Evolutionary conservation across 2,797 vertebrate species (phyloP), one percentile per base, ranked within the genome.

Genomic region (Balearica regulorum): DNA sequence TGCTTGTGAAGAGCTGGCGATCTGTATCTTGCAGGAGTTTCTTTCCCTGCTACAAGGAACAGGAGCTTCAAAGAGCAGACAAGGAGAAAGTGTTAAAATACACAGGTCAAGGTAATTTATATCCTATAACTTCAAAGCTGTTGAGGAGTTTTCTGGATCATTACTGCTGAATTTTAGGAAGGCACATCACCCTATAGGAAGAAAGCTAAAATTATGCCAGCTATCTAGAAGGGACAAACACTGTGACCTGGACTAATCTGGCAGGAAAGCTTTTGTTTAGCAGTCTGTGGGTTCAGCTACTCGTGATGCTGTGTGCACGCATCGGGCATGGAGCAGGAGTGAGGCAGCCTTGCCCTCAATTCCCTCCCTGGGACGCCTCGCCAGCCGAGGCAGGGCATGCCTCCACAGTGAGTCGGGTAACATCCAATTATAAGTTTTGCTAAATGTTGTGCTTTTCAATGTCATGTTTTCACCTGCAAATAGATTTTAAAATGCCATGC

Each of bases 281-380:
- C 6, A 4, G 12, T n/a, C 53, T 14, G 29, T 6, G 37, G 28
- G 16, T 53, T 62, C 31, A 54, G 3, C 31, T n/a, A 1, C 26
- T 51, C 14, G 48, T 31, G n/a, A 43, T 21, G 18, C 10, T 31
- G 26, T 2, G 9, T 20, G 66, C 13, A 21, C 1, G 0, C 3
- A 3, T 16, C 1, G 2, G 48, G 31, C 31, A n/a, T 5, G 16
- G 35, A 3, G 5, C 0, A 1, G 37, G 29, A 22, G 6, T 2
- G 18, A 39, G 31, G 18, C 66, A 22, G 26, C 46, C 37, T n/a
- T 48, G 26, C 39, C 44, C 62, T n/a, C 76, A 16, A 0, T 5
- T 33, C n/a, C 43, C 15, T 51, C 54, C 43, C 16, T 12, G 22
- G 43, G 39, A 43, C 1, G 0, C 19, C 48, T 79, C n/a, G 13